phyloP scores from a whole-genome alignment of 2,888 invertebrate species.

The Steinernema carpocapsae region DNA sequence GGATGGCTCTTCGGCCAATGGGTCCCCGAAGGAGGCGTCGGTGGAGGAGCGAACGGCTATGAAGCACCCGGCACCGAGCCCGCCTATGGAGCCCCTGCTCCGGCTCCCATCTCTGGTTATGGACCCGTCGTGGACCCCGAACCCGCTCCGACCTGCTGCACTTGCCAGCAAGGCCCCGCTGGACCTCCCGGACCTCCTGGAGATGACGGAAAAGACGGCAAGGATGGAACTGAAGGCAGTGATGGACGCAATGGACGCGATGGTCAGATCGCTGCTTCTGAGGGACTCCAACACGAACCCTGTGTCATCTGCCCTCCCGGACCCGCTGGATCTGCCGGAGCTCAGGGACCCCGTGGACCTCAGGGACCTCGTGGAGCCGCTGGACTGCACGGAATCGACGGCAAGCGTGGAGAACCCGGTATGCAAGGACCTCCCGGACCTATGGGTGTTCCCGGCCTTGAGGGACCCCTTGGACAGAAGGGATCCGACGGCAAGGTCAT shows the following conservation, averaged over 20 bases:
- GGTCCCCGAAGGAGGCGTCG: constrained; percentile 45
- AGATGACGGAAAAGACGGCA: constrained; percentile 56
- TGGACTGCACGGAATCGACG: constrained; percentile 64
- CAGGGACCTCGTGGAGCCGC: constrained; percentile 59
- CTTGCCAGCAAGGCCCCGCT: constrained; percentile 33
- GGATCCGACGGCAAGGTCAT: constrained; percentile 58
- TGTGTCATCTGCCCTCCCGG: constrained; percentile 68
- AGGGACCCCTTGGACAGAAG: constrained; percentile 57
- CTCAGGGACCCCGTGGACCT: constrained; percentile 64
- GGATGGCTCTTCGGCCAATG: constrained; percentile 54
- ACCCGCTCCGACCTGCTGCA: constrained; percentile 39
- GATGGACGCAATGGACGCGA: constrained; percentile 49
- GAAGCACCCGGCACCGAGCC: constrained; percentile 41
- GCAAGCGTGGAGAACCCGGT: constrained; percentile 65
- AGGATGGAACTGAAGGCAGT: constrained; percentile 45
- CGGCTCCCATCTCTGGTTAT: constrained; percentile 39
- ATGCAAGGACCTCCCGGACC: constrained; percentile 68
- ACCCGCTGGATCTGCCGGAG: constrained; percentile 59
- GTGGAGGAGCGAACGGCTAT: constrained; percentile 36
- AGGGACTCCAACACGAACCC: constrained; percentile 54
- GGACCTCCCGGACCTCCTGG: too few relatives aligned
- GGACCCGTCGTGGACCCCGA: constrained; percentile 40
- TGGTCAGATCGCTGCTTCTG: constrained; percentile 45
- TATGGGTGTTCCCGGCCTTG: constrained; percentile 54
- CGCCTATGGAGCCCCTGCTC: constrained; percentile 34